Evolutionary conservation across 2,113 vertebrate species (phyloP).

Genomic region (Mastomys coucha): DNA sequence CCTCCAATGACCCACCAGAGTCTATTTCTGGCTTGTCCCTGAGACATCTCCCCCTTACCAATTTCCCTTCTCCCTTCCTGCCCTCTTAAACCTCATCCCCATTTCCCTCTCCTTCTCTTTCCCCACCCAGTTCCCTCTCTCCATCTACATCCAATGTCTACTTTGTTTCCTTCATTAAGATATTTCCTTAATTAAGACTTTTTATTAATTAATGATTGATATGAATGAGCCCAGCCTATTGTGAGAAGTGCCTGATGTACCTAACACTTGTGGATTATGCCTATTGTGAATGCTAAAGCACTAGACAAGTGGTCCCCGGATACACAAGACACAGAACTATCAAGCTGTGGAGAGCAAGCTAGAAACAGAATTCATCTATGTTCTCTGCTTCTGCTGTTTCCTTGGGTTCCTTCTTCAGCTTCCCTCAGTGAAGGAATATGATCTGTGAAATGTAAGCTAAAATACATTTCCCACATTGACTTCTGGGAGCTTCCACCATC

Average conservation of each 20-base stretch:
- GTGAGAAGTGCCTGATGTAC: not conserved
- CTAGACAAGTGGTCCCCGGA: not conserved
- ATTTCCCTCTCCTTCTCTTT: no score
- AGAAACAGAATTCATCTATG: not conserved
- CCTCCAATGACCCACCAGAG: no score
- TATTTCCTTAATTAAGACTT: no score
- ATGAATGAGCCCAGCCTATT: no score
- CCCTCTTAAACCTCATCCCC: no score
- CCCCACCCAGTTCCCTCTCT: no score
- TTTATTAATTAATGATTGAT: not conserved
- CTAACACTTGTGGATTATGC: not conserved
- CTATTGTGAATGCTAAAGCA: not conserved
- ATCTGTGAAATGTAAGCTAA: not conserved
- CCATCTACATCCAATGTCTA: no score
- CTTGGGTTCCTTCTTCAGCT: not conserved
- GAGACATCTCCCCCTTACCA: no score
- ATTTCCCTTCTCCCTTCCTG: no score
- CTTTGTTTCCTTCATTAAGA: no score
- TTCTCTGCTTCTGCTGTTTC: not conserved
- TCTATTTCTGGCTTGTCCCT: no score
- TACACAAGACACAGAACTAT: not conserved
- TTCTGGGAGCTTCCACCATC: no score
- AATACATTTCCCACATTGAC: not conserved
- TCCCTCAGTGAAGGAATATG: not conserved
- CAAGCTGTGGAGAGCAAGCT: not conserved